Conservation (phyloP, 2,888 invertebrate species). For the Ganaspis brasiliensis region DNA sequence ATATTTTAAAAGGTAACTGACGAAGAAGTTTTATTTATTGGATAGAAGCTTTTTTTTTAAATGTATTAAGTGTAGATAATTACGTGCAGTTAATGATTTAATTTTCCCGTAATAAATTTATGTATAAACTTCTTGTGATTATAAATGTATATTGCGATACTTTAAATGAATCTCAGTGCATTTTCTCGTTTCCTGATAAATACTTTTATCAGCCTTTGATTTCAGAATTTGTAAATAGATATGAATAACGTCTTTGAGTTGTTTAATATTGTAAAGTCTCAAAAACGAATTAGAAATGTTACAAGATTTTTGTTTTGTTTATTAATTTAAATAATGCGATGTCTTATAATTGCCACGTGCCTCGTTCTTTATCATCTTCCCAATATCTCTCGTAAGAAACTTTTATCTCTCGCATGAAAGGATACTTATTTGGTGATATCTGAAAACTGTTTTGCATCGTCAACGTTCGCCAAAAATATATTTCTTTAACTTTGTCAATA, state of each 20-base stretch:
- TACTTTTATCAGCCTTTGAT: slow-evolving; percentile 16
- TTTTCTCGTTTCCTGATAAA: slow-evolving; percentile 17
- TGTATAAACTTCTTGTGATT: slow-evolving; percentile 27
- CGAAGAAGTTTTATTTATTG: slow-evolving; percentile 29
- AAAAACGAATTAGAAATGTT: neutral
- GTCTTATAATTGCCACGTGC: slow-evolving; percentile 31
- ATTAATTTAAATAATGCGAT: neutral
- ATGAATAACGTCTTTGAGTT: neutral
- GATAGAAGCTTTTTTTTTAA: neutral
- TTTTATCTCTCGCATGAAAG: slow-evolving; percentile 6
- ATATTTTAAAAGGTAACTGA: slow-evolving; percentile 28
- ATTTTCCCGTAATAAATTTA: neutral
- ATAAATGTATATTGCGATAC: slow-evolving; percentile 4
- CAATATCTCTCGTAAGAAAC: slow-evolving; percentile 6
- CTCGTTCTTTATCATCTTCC: slow-evolving; percentile 38
- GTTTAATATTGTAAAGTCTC: neutral
- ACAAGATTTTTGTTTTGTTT: too few species aligned
- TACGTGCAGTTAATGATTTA: slow-evolving; percentile 24
- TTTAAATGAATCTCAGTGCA: slow-evolving; percentile 23
- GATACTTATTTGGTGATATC: slow-evolving; percentile 19
- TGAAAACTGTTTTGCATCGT: slow-evolving; percentile 12
- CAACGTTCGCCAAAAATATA: neutral
- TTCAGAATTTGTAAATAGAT: slow-evolving; percentile 37
- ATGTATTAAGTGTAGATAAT: slow-evolving; percentile 25
- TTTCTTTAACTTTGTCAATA: slow-evolving; percentile 5